Conservation (phyloP, 2,113 vertebrate genomes). For the Hippocampus zosterae region DNA sequence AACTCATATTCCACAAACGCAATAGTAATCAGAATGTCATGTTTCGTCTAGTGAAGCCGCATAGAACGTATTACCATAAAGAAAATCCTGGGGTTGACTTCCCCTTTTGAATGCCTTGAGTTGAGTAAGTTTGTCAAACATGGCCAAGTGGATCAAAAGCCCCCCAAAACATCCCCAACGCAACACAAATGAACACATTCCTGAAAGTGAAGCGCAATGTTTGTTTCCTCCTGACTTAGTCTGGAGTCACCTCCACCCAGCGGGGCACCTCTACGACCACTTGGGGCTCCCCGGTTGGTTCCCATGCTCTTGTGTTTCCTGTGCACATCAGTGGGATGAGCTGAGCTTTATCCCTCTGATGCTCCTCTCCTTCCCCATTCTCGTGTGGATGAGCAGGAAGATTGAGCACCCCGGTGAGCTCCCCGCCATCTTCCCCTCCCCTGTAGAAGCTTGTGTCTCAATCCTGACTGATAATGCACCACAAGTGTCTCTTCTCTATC, state of each 20-base stretch:
- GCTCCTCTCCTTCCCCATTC: slow-evolving; percentile 43
- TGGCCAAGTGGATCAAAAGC: not conserved
- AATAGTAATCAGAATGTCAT: too few relatives aligned
- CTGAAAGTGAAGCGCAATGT: not conserved
- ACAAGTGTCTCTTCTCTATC: slow-evolving; percentile 2
- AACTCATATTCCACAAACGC: too few relatives aligned
- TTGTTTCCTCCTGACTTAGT: slow-evolving; percentile 24
- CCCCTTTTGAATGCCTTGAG: too few relatives aligned
- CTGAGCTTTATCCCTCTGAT: slow-evolving; percentile 56
- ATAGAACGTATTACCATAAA: too few relatives aligned
- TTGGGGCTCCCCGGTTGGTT: slow-evolving; percentile 47
- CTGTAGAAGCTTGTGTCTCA: slow-evolving; percentile 37
- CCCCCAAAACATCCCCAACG: not conserved
- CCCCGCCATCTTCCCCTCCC: not conserved
- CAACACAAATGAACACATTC: not conserved
- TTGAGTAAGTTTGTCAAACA: too few relatives aligned
- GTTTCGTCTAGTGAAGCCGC: too few relatives aligned
- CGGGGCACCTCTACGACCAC: slow-evolving; percentile 11
- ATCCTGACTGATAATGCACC: slow-evolving; percentile 34
- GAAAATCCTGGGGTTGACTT: too few relatives aligned
- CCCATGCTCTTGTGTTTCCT: slow-evolving; percentile 61
- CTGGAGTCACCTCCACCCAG: slow-evolving; percentile 33
- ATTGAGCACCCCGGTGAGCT: slow-evolving; percentile 48
- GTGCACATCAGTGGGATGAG: slow-evolving; percentile 57
- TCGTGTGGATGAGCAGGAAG: slow-evolving; percentile 33